Base-by-base conservation (phyloP, 2,888 invertebrate species). In the Hemicrepidius hirtus region DNA sequence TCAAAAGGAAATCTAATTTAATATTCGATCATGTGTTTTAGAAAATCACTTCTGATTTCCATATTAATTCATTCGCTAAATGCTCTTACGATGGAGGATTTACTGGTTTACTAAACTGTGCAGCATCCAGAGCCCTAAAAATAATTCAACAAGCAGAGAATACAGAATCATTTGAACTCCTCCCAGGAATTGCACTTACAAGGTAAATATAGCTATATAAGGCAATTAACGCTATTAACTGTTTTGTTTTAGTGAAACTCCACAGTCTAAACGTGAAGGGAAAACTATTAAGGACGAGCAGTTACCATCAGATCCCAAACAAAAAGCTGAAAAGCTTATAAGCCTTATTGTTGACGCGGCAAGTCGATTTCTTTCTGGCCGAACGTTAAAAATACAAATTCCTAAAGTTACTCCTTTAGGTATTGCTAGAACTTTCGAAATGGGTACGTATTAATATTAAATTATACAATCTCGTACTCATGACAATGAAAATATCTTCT, bases 401-500 rank as follows among this genome's bases (percentile, higher is more conserved):
- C 92, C 93, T 50, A 89, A 92, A 24, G 91, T 92, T 70, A 89
- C 92, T 66, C 86, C 91, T 1, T 88, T 88, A 74, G 90, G 90
- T 76, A 88, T 94, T 20, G 91, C 93, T 0, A 90, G 94, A 74
- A 92, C 94, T 37, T 88, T 95, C 77, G 92, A 91, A 86, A 95
- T 95, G 92, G 94, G 94, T 93, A 86, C 78, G 24, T 24, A 24
- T 24, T 24, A 24, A 2, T 49, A 40, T n/a, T n/a, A n/a, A n/a
- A n/a, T n/a, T n/a, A n/a, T n/a, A n/a, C n/a, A n/a, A n/a, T n/a
- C n/a, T n/a, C n/a, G n/a, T n/a, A n/a, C n/a, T n/a, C n/a, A n/a
- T n/a, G n/a, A n/a, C n/a, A n/a, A n/a, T n/a, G n/a, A n/a, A n/a
- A n/a, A n/a, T n/a, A n/a, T n/a, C n/a, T n/a, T n/a, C n/a, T n/a